Base-by-base conservation (phyloP, 2,888 invertebrate genomes). In the Keiferia lycopersicella region DNA sequence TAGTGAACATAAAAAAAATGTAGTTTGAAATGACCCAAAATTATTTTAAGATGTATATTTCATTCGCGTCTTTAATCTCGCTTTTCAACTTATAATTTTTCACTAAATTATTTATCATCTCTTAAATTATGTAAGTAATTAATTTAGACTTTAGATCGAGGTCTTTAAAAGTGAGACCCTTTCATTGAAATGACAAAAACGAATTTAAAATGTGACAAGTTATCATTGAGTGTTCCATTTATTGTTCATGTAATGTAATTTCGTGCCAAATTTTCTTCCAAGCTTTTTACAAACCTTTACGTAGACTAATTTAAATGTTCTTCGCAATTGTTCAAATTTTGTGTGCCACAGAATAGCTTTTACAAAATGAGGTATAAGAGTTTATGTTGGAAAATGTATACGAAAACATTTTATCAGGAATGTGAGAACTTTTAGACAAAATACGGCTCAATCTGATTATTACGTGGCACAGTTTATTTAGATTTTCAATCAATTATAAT, bases 241-340 rank as follows among this genome's bases (percentile, higher is more conserved):
- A n/a, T 34, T n/a, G n/a, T 61, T 26, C n/a, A 22, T 26, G n/a
- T 30, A 18, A 26, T 26, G 26, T 26, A 51, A 8, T 63, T 56
- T 56, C 26, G 56, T 57, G 56, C 57, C 63, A 63, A 63, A 63
- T 26, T 57, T 57, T 63, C 41, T 39, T 41, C 26, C 48, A 39
- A 10, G 30, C 41, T 61, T 61, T 48, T 63, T 68, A 65, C 67
- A 65, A 66, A 64, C 6, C 62, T 39, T 59, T 64, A 41, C 59
- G n/a, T 39, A 20, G 20, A 59, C 18, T 16, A 38, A 20, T 20
- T 58, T 38, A 30, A 26, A 20, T 16, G 56, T 16, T 16, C 34
- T 12, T 51, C 18, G 12, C n/a, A 16, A 16, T 45, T 45, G 16
- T 45, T 45, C 16, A 16, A 11, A n/a, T 16, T 45, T 45, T 45